Base-by-base conservation (phyloP, 2,113 vertebrate species). In the Candoia aspera region DNA sequence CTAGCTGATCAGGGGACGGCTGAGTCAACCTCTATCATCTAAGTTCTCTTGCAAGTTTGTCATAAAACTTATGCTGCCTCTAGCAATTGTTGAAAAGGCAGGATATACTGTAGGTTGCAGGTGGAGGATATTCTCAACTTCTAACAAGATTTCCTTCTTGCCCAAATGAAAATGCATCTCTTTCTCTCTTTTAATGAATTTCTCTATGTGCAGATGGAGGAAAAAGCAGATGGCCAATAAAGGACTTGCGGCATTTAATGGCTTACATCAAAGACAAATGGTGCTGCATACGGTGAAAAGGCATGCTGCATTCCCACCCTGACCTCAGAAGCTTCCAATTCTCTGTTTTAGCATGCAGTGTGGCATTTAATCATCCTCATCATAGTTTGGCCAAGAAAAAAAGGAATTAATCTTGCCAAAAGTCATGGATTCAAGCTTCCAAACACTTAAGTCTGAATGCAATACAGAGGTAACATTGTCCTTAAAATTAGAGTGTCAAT, bases 81-180 rank as follows among this genome's bases (percentile, higher is more conserved):
- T 54, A 84, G 55, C 15, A 90, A 17, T 21, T 59, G 42, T 5
- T 21, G 2, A 15, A 4, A 19, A 64, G 55, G 11, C 12, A 64
- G 60, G 21, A 57, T 55, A 11, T 33, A n/a, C n/a, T n/a, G n/a
- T n/a, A 91, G 26, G 26, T 8, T 62, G 42, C 5, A 21, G 21
- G 6, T 6, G 8, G 29, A 21, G 21, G 1, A 42, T 10, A 57
- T 8, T 92, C 54, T 54, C 55, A 73, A 79, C 23, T 73, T 92
- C 84, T 86, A 86, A 64, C 86, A 85, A 37, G 42, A 86, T 91
- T 87, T 86, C 90, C 84, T 64, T 91, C 23, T 84, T n/a, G 53
- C 42, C 79, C 84, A 19, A 33, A 55, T 68, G 26, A 64, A 54
- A 86, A 55, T 86, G 46, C 55, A 24, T 37, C 11, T 54, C 42